Evolutionary conservation across 35 echinoderm and acorn worm genomes (phyloP), one percentile per base, ranked within the genome.

Genomic region (Amphiura filiformis): DNA sequence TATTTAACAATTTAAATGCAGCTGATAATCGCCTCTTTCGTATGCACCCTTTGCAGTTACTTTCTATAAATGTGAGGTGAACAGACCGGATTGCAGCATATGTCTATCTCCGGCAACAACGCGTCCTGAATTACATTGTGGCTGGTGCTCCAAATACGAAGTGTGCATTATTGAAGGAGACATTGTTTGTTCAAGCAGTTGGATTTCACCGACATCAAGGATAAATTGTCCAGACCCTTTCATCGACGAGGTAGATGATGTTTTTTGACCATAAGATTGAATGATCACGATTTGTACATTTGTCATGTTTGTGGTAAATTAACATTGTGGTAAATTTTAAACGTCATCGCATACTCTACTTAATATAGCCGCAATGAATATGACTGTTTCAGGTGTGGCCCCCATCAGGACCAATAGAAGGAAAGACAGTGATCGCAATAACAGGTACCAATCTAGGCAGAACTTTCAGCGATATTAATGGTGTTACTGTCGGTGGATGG

Each of bases 51-150:
- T 39, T 82, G 28, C 26, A 91, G 90, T 91, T 28, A 76, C 34
- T 37, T 28, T 91, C 13, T 91, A 91, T 83, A 91, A 91, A 20
- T 91, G 90, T 81, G 83, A 78, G 26, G 42, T 80, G 31, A 15
- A 70, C 35, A 75, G 90, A 79, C 90, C 90, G 42, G 90, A 91
- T 81, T 91, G 90, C 84, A 91, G 83, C 32, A 81, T 83, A 36
- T 91, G 90, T 56, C 37, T 91, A 1, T 91, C 83, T 35, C 32
- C 76, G 36, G 31, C 15, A 38, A 91, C 90, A n/a, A 79, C 90
- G 9, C 56, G 26, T 0, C 39, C 4, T 17, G 39, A 70, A 36
- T 47, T 86, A 12, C 22, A 37, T 1, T 91, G 90, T 39, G 76
- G 77, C 49, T 91, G 90, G 90, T 91, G 90, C 61, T 3, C 26